Evolutionary conservation across 1,140 invertebrate genomes (phyloP).

Genomic region (Zaprionus tsacasi): DNA sequence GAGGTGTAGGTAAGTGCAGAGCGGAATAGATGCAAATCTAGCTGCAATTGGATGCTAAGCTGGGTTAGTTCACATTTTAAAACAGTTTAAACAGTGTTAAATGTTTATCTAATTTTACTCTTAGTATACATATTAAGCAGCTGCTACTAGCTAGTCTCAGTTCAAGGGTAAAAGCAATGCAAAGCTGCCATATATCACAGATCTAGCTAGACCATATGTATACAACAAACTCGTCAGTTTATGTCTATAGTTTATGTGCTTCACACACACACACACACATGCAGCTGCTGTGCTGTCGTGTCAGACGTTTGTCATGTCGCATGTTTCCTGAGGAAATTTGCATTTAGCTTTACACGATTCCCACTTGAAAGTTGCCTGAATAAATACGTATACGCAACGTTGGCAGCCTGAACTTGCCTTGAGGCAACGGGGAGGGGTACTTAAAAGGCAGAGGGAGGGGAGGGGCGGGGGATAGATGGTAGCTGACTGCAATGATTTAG

Average conservation of each 20-base stretch:
- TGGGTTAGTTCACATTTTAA: no score
- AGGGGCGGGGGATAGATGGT: no score
- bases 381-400: slow-evolving; percentile 3
- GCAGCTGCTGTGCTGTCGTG: slow-evolving; percentile 28
- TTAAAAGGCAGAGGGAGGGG: neutral
- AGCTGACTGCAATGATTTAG: neutral
- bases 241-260: slow-evolving; percentile 18
- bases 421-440: neutral
- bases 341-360: slow-evolving; percentile 52
- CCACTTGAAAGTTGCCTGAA: slow-evolving; percentile 26
- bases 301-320: slow-evolving; percentile 36
- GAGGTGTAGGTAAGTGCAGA: neutral
- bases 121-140: neutral
- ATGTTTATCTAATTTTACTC: no score
- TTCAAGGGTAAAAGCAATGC: neutral
- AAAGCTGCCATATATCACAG: neutral
- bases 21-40: no score
- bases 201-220: neutral
- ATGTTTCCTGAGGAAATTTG: slow-evolving; percentile 72
- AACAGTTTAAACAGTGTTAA: no score
- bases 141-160: neutral
- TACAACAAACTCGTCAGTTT: neutral
- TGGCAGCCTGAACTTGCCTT: no score
- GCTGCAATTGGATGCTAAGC: neutral
- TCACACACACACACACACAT: slow-evolving; percentile 35